Evolutionary conservation across 2,888 invertebrate species (phyloP), one percentile per base, ranked within the genome.

Genomic region (Melanostoma scalare): DNA sequence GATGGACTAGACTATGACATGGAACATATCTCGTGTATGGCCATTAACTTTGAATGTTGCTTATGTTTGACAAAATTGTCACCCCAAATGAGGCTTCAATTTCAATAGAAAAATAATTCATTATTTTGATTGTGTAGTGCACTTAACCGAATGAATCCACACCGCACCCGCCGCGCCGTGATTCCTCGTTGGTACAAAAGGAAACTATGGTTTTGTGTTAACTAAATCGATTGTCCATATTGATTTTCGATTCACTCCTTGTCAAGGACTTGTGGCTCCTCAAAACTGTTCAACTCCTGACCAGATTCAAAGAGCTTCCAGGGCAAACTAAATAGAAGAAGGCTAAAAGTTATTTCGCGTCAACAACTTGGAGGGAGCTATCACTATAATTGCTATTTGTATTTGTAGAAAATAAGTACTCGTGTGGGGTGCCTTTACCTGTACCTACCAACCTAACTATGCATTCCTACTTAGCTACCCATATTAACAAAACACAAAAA

Each of bases 331-430:
- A 61, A 72, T 36, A 53, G 50, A 35, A 53, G 56, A 61, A 48
- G 53, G 10, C 55, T 50, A 44, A 40, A 53, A 44, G 6, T 40
- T 30, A 38, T 55, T 81, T 68, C 61, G 61, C 67, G 72, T 69
- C 61, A 67, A 67, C 50, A 67, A 61, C 35, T 1, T 30, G 1
- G 20, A 20, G 10, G 35, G 36, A 55, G 6, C 76, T 67, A 81
- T 81, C 71, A 61, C 58, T 76, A 55, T 71, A 75, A 76, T 77
- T 74, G 68, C 65, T 55, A 60, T 72, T 65, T 52, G 69, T 71
- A 50, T 77, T 77, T 76, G 65, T 81, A 35, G 55, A 63, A 42
- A 31, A 61, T 35, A 61, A 20, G 20, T 20, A 20, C 50, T 60
- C 58, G 52, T 46, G 60, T 50, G 31, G 38, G 20, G 20, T 20